phyloP scores from a whole-genome alignment of 1,140 invertebrate species.

The Thalassaphorura encarpata region DNA sequence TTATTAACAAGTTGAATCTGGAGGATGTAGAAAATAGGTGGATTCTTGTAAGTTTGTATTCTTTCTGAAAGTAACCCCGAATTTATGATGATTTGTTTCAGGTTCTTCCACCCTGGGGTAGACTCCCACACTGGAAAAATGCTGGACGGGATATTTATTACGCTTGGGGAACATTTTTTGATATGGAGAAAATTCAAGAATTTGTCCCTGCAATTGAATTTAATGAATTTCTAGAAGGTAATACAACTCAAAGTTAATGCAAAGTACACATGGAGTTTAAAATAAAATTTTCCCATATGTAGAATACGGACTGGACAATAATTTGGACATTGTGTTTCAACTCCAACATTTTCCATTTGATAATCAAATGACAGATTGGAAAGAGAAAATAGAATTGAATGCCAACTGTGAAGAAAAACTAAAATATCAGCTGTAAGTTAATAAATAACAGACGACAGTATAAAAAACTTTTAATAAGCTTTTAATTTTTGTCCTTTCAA shows the following conservation, averaged over 20 bases:
- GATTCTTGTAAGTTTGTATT: conserved; percentile 41
- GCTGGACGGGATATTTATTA: conserved; percentile 44
- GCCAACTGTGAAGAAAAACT: conserved; percentile 40
- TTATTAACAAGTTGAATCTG: conserved; percentile 54
- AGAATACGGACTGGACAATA: conserved; percentile 38
- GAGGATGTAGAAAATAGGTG: conserved; percentile 41
- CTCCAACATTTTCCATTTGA: conserved; percentile 79
- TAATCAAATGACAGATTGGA: conserved; percentile 66
- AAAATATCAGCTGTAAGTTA: conserved; percentile 15
- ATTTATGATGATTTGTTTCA: conserved; percentile 45
- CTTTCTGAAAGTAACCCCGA: conserved; percentile 20
- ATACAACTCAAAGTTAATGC: not conserved
- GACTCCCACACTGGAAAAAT: conserved; percentile 75
- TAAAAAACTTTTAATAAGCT: not conserved
- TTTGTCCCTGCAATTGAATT: conserved; percentile 84
- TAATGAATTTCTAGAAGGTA: conserved; percentile 62
- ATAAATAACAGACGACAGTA: not conserved
- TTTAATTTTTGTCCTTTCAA: conserved; percentile 9
- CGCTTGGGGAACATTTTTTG: conserved; percentile 79
- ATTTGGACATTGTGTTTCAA: conserved; percentile 65
- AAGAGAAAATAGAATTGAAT: conserved; percentile 64
- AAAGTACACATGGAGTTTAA: not conserved
- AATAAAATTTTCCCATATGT: conserved; percentile 5
- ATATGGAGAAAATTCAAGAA: conserved; percentile 61
- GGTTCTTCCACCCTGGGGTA: conserved; percentile 82